phyloP scores from a whole-genome alignment of 2,797 vertebrate genomes.

The Sebastes aleutianus region DNA sequence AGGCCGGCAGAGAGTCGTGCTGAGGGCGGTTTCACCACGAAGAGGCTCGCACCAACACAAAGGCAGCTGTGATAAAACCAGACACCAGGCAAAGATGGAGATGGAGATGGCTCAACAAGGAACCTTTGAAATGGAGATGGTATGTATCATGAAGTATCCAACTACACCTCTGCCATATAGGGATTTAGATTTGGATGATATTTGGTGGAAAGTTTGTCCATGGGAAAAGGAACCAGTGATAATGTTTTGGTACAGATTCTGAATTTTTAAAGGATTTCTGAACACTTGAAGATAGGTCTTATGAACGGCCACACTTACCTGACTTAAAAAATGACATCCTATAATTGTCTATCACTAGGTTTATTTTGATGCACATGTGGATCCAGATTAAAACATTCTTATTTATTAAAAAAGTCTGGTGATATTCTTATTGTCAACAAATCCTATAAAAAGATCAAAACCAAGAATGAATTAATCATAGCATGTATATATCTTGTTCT shows the following conservation, averaged over 20 bases:
- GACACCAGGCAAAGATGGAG: constrained; percentile 75
- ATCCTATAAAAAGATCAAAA: not conserved
- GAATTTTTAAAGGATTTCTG: not conserved
- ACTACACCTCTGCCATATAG: not conserved
- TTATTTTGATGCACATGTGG: too few relatives aligned
- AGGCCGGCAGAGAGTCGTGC: constrained; percentile 88
- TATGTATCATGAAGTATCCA: constrained; percentile 17
- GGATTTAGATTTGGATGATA: not conserved
- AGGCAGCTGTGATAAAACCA: constrained; percentile 80
- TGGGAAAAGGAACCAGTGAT: not conserved
- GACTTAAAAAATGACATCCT: not conserved
- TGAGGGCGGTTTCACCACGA: constrained; percentile 92
- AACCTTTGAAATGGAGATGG: constrained; percentile 73
- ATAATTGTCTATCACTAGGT: not conserved
- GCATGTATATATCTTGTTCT: not conserved
- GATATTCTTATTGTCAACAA: not conserved
- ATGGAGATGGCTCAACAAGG: constrained; percentile 71
- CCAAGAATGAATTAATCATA: not conserved
- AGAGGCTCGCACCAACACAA: constrained; percentile 90
- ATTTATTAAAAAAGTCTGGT: not conserved
- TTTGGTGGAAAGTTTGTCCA: not conserved
- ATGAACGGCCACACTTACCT: not conserved
- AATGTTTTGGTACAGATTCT: not conserved
- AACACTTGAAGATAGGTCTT: not conserved
- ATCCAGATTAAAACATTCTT: too few relatives aligned